A percentile compares a stretch with the other conserved stretches of the same genome.
phyloP scores from a whole-genome alignment of 2,888 invertebrate species.

The Periphyllus acericola region DNA sequence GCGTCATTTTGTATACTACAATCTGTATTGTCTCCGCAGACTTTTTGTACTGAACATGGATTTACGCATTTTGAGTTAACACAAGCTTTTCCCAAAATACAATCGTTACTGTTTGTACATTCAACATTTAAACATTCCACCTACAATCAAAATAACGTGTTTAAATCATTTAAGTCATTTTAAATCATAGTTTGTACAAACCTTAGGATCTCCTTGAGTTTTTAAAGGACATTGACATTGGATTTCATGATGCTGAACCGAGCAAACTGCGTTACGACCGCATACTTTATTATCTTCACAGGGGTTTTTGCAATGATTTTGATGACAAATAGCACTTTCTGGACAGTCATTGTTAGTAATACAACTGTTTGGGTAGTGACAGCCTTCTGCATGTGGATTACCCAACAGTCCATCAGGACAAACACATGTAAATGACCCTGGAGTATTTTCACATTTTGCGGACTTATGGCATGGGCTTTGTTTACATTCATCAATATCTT shows the following conservation, averaged over 20 bases:
- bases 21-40: conserved; percentile 83
- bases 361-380: conserved; percentile 85
- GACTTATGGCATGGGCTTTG: conserved; percentile 82
- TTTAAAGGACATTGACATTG: conserved; percentile 80
- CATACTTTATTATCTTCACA: conserved; percentile 76
- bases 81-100: conserved; percentile 77
- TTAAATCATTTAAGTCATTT: neutral
- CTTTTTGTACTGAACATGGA: conserved; percentile 82
- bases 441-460: conserved; percentile 79
- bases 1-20: conserved; percentile 82
- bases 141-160: conserved; percentile 63
- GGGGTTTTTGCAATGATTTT: conserved; percentile 81
- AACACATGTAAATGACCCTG: conserved; percentile 80
- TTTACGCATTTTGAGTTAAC: conserved; percentile 82
- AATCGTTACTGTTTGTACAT: conserved; percentile 83
- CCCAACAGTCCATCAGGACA: conserved; percentile 84
- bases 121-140: conserved; percentile 79
- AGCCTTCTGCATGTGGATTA: conserved; percentile 79
- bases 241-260: conserved; percentile 76
- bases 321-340: conserved; percentile 78
- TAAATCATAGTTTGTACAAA: conserved; percentile 63
- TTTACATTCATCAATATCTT: conserved; percentile 84
- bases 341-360: conserved; percentile 83
- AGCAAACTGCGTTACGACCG: conserved; percentile 81
- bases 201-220: conserved; percentile 80